Base-by-base conservation (phyloP, 2,113 vertebrate species). In the Mormyrus lacerda region DNA sequence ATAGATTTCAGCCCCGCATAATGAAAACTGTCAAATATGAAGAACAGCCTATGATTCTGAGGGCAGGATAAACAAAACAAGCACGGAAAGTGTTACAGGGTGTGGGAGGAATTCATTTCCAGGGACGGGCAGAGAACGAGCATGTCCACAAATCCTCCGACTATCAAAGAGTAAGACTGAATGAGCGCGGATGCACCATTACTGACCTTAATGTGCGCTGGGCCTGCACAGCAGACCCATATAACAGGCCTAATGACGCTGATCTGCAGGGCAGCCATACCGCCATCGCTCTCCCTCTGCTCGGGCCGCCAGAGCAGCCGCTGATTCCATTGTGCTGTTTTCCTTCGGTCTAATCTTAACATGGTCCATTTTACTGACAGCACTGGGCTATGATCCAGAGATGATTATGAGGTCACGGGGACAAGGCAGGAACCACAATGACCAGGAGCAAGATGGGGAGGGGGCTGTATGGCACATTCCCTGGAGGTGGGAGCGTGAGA, bases 61-160 rank as follows among this genome's bases (percentile, higher is more conserved):
- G 15, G 73, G 35, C 31, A 79, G 73, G 35, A 4, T 79, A 79
- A 79, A 79, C 73, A 79, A 39, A 50, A 85, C 47, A 85, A 48
- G 19, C 21, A 17, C 24, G 27, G 7, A 17, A 27, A 31, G n/a
- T 50, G 47, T 19, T 42, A 2, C 8, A 79, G 35, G n/a, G 24
- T n/a, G 85, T 87, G 85, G 85, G 85, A 55, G 85, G 85, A 87
- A 87, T 55, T 55, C n/a, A 84, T 51, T 19, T 87, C 48, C 48
- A 47, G 50, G n/a, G 84, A 51, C 44, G 17, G 84, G 84, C 45
- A 11, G 48, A 27, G 45, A 87, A 87, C 2, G 48, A 53, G 21
- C 48, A 21, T 35, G 27, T 27, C 47, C 85, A 53, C 48, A 53
- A 51, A 53, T 35, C 85, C 50, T 35, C 53, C 1, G 11, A 55